Evolutionary conservation across 2,113 vertebrate species (phyloP).

Genomic region (Natator depressus): DNA sequence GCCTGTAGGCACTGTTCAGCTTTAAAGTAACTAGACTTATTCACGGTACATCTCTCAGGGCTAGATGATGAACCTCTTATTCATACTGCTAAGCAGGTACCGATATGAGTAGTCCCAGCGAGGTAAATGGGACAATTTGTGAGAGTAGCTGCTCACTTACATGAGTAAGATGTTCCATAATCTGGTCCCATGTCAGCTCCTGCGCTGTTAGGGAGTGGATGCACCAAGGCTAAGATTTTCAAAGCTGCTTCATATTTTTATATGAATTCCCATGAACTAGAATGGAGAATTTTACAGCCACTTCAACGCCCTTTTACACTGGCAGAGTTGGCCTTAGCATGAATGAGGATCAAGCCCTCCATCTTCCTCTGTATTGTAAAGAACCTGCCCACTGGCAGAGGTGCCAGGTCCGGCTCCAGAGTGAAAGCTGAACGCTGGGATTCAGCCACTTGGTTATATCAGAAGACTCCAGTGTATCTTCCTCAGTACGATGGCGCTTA

Average conservation of each 20-base stretch:
- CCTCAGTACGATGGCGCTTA: accelerated
- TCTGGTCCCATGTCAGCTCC: neutral
- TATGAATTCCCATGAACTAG: neutral
- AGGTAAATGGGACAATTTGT: neutral
- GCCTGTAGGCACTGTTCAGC: neutral
- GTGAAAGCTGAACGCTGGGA: neutral
- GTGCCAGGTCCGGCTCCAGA: neutral
- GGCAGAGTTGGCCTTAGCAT: neutral
- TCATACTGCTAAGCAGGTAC: neutral
- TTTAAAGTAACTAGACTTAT: neutral
- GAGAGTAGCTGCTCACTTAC: neutral
- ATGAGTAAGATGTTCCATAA: neutral
- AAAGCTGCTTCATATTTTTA: neutral
- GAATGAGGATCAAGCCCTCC: neutral
- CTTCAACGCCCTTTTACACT: neutral
- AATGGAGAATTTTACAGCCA: neutral
- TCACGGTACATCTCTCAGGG: neutral
- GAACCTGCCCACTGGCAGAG: neutral
- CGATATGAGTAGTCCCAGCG: neutral
- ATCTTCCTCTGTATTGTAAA: neutral
- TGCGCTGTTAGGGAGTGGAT: neutral
- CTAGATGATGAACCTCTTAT: neutral
- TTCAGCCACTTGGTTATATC: accelerated
- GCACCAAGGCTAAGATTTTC: neutral
- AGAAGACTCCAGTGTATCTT: neutral